Conservation (phyloP, 1,140 invertebrate genomes). For the Littorina saxatilis region DNA sequence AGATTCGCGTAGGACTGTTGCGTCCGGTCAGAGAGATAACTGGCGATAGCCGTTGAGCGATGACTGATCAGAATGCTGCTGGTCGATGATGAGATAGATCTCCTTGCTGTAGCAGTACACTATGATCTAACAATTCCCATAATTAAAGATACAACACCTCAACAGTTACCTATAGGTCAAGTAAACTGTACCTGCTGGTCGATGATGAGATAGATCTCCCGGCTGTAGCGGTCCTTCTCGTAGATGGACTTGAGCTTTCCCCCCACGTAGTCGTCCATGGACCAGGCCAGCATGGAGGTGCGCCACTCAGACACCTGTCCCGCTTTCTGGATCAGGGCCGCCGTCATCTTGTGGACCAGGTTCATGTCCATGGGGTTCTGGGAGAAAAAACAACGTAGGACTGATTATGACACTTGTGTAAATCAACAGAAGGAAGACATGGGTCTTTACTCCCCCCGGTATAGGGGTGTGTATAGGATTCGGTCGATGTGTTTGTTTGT, state of each 20-base stretch:
- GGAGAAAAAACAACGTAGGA: not conserved
- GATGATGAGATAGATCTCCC: slow-evolving; percentile 49
- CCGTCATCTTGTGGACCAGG: slow-evolving; percentile 56
- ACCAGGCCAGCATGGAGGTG: slow-evolving; percentile 51
- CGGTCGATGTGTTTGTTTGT: too few relatives aligned
- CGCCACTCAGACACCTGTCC: slow-evolving; percentile 45
- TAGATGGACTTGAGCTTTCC: slow-evolving; percentile 53
- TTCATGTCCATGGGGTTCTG: slow-evolving; percentile 57
- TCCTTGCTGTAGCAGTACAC: slow-evolving; percentile 47
- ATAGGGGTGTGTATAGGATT: too few relatives aligned
- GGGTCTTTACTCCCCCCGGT: too few relatives aligned
- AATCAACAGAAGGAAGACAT: not conserved
- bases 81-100: slow-evolving; percentile 50
- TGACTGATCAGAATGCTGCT: too few relatives aligned
- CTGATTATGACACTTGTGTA: too few relatives aligned
- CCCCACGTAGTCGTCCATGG: slow-evolving; percentile 50
- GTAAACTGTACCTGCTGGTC: slow-evolving; percentile 58
- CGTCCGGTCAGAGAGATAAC: too few relatives aligned
- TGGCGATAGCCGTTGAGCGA: too few relatives aligned
- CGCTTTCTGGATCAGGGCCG: slow-evolving; percentile 58
- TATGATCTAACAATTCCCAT: too few relatives aligned
- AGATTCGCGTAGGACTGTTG: too few relatives aligned
- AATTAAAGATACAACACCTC: too few relatives aligned
- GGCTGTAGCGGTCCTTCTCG: slow-evolving; percentile 51
- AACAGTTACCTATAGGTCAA: too few relatives aligned